Evolutionary conservation across 92 coral and sea anemone genomes (phyloP).

Genomic region (Phenganax stokvisi): DNA sequence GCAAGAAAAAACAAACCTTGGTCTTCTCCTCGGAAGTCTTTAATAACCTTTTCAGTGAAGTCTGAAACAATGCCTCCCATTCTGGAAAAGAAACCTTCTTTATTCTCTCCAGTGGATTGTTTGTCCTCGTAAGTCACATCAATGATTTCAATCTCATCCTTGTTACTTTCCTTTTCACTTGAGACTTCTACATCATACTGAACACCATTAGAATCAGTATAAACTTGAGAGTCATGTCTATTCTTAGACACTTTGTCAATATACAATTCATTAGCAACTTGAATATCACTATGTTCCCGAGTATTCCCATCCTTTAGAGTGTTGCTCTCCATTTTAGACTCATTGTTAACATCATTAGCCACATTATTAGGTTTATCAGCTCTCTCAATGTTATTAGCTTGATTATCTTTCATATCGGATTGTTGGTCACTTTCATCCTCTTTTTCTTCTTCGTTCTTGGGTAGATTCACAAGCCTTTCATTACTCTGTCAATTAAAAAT

Average conservation of each 20-base stretch:
- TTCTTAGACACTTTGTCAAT: background rate
- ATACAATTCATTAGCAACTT: too few relatives aligned
- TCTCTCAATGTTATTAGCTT: too few relatives aligned
- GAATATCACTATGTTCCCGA: background rate
- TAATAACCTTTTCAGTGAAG: conserved; percentile 15
- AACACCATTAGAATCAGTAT: conserved; percentile 10
- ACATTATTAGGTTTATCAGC: background rate
- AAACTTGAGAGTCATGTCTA: background rate
- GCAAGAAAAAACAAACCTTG: background rate
- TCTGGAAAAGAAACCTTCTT: too few relatives aligned
- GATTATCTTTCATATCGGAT: too few relatives aligned
- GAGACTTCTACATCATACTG: conserved; percentile 3
- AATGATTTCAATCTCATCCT: background rate
- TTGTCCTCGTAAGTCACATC: background rate
- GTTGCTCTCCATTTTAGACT: too few relatives aligned
- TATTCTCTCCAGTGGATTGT: background rate
- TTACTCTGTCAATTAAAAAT: too few relatives aligned
- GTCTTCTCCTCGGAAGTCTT: conserved; percentile 18
- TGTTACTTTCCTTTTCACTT: background rate
- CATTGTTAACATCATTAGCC: background rate
- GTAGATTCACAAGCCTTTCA: too few relatives aligned
- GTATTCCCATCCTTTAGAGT: too few relatives aligned
- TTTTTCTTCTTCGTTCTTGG: too few relatives aligned
- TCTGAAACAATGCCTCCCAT: background rate
- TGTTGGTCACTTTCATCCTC: too few relatives aligned